Base-by-base conservation (phyloP, 1,140 invertebrate genomes). In the Mactra quadrangularis region DNA sequence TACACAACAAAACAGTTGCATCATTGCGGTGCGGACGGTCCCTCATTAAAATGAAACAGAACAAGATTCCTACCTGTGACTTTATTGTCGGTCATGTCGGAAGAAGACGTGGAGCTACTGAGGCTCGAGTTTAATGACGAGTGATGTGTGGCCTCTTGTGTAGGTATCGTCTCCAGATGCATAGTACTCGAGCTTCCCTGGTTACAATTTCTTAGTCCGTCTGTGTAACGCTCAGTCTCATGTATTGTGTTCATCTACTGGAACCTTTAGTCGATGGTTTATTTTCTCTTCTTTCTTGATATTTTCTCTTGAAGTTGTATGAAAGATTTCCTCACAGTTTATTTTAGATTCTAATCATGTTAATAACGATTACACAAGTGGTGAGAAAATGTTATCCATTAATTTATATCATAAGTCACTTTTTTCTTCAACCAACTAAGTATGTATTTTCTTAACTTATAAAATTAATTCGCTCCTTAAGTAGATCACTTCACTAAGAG, bases 191-290 rank as follows among this genome's bases (percentile, higher is more conserved):
- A 25, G 78, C 15, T n/a, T n/a, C 64, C 45, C 3, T 53, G 27
- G 41, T 45, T 41, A 52, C 45, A 35, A 35, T n/a, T 4, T 62
- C 74, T 57, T 62, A 76, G 55, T 76, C 74, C 74, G 38, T 76
- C 74, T 13, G 57, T 17, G 29, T 76, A 60, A 55, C 55, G 66
- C 70, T 74, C 47, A 4, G 68, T 27, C 9, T 72, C 79, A 82
- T 82, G 72, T 19, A 82, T 53, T 53, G 47, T 27, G 70, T 82
- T 75, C 79, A 82, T 82, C 53, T 82, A 82, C 41, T 52, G 60
- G n/a, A n/a, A n/a, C n/a, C n/a, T n/a, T n/a, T n/a, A n/a, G n/a
- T n/a, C n/a, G n/a, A n/a, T n/a, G n/a, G n/a, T n/a, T 31, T 19
- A 33, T 41, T 38, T 41, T 41, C 64, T 31, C 19, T 45, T 50